Percentiles rank a stretch among this genome's conserved stretches.
Conservation (phyloP, 2,888 invertebrate genomes). For the Dichetophora obliterata region DNA sequence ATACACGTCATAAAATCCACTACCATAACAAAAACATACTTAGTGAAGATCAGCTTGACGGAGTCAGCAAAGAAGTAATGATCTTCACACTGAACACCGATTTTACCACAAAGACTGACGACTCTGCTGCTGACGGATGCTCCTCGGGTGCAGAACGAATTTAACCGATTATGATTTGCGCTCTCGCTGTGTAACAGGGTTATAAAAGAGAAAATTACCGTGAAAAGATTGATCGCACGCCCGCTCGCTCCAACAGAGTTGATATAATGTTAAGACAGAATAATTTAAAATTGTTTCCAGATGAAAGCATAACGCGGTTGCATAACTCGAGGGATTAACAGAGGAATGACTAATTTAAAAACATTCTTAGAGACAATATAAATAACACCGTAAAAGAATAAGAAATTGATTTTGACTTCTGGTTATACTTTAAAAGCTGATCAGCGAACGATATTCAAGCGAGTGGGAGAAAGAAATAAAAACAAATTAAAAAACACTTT, state of each 20-base stretch:
- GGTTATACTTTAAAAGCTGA: background rate
- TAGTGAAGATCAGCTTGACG: background rate
- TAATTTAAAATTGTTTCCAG: background rate
- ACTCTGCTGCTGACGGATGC: background rate
- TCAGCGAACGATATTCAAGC: too few species aligned
- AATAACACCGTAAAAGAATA: background rate
- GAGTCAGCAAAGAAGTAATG: too few species aligned
- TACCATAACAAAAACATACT: background rate
- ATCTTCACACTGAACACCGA: background rate
- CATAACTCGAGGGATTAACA: conserved; percentile 4
- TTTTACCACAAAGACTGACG: background rate
- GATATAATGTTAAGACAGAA: background rate
- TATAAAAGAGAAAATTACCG: background rate
- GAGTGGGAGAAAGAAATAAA: too few species aligned
- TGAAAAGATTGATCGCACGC: background rate
- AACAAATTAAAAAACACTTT: background rate
- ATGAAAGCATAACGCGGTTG: conserved; percentile 1
- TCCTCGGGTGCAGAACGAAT: conserved; percentile 24
- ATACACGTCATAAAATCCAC: too few species aligned
- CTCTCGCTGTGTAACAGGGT: background rate
- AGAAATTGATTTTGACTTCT: conserved; percentile 5
- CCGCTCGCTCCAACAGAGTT: background rate
- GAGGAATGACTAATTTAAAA: conserved; percentile 1
- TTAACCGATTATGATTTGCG: conserved; percentile 15
- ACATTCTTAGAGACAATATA: background rate